Evolutionary conservation across 2,113 vertebrate species (phyloP).

Genomic region (Mugil cephalus): DNA sequence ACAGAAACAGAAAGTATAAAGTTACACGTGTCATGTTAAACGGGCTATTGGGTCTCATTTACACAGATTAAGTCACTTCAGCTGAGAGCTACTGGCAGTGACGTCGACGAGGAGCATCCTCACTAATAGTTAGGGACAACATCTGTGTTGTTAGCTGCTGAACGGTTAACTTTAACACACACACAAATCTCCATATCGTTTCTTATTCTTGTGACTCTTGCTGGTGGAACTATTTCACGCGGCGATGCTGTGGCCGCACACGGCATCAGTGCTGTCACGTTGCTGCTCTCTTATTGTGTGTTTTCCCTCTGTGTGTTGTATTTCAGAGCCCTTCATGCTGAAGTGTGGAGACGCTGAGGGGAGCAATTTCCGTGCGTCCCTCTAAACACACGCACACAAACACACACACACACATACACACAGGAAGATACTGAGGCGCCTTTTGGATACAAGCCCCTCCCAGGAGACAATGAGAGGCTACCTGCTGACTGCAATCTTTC

Average conservation of each 20-base stretch:
- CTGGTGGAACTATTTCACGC: neutral
- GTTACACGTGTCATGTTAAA: neutral
- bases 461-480: constrained; percentile 71
- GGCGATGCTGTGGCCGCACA: neutral
- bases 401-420: constrained; percentile 5
- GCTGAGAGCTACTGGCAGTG: neutral
- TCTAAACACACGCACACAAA: constrained; percentile 42
- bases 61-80: neutral
- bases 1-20: neutral
- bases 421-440: constrained; percentile 13
- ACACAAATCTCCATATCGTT: neutral
- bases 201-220: neutral
- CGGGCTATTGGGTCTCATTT: neutral
- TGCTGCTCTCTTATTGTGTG: constrained; percentile 12
- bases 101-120: neutral
- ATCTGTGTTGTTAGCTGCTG: neutral
- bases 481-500: constrained; percentile 76
- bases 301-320: constrained; percentile 41
- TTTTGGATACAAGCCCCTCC: constrained; percentile 38
- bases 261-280: neutral
- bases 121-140: neutral
- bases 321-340: constrained; percentile 73
- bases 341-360: constrained; percentile 44
- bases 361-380: constrained; percentile 54
- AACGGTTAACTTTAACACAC: neutral